phyloP scores from a whole-genome alignment of 2,888 invertebrate genomes.

The Parnassius mnemosyne region DNA sequence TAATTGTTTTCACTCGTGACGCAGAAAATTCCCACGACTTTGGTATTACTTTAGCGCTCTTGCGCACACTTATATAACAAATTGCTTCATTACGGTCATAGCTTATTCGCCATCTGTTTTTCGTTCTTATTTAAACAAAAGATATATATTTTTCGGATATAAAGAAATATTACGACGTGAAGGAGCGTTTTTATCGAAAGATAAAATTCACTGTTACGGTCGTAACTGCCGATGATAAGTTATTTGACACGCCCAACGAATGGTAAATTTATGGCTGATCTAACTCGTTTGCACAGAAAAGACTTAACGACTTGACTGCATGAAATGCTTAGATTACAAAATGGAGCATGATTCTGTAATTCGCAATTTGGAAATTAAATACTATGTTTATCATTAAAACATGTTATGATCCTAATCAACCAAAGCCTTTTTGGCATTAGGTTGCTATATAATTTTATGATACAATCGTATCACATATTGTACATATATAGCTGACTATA shows the following conservation, averaged over 20 bases:
- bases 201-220: constrained; percentile 58
- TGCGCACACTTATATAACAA: constrained; percentile 39
- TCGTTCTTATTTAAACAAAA: constrained; percentile 15
- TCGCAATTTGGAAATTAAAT: no score
- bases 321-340: constrained; percentile 2
- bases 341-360: not conserved
- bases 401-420: no score
- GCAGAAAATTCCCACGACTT: constrained; percentile 48
- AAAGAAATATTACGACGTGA: constrained; percentile 33
- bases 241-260: constrained; percentile 65
- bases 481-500: no score
- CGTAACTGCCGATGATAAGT: constrained; percentile 71
- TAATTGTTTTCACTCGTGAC: constrained; percentile 44
- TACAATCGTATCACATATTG: no score
- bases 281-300: constrained; percentile 58
- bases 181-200: constrained; percentile 46
- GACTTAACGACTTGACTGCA: not conserved
- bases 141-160: constrained; percentile 18
- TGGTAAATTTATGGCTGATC: constrained; percentile 67
- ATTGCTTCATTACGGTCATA: constrained; percentile 37
- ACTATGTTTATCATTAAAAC: no score
- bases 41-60: constrained; percentile 40
- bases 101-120: constrained; percentile 25
- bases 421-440: no score
- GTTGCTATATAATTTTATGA: no score